Percentiles rank a stretch among this genome's conserved stretches.
phyloP scores from a whole-genome alignment of 2,113 vertebrate genomes.

The Vanacampus margaritifer region DNA sequence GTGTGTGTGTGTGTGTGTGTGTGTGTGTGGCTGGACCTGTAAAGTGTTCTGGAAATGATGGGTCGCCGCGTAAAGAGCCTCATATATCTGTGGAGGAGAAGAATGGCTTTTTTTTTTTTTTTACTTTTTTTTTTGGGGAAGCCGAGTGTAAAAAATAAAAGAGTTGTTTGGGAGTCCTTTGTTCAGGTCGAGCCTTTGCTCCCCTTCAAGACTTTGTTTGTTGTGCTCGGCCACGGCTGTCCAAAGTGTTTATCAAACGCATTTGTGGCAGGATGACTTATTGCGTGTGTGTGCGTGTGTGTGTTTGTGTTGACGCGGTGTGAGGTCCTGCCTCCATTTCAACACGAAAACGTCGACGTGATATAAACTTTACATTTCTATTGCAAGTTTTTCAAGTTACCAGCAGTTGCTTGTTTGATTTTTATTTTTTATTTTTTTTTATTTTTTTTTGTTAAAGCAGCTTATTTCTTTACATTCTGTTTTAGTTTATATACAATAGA shows the following conservation, averaged over 20 bases:
- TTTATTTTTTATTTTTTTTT: too few species aligned
- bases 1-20: conserved; percentile 1
- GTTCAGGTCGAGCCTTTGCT: not conserved
- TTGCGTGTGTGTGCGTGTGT: conserved; percentile 16
- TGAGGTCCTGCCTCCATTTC: not conserved
- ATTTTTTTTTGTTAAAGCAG: not conserved
- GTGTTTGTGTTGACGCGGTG: not conserved
- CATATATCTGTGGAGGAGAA: conserved; percentile 1
- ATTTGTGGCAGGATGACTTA: conserved; percentile 30
- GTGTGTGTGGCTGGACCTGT: not conserved
- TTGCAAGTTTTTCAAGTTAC: too few species aligned
- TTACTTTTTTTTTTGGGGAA: not conserved
- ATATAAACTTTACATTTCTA: too few species aligned
- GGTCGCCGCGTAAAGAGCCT: not conserved
- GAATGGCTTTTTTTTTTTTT: not conserved
- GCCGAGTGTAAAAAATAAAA: conserved; percentile 1
- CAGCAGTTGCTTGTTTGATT: too few species aligned
- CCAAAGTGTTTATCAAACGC: not conserved
- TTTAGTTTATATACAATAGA: too few species aligned
- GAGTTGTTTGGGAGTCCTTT: not conserved
- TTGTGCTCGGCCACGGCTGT: not conserved
- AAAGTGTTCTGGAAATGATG: conserved; percentile 5
- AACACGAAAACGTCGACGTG: not conserved
- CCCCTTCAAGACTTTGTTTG: not conserved
- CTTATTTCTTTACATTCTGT: too few species aligned